These are phyloP conservation scores for Dasyurus viverrinus DNA, from an alignment of 2,113 vertebrate genomes.

Conservation along the genomic window DNA sequence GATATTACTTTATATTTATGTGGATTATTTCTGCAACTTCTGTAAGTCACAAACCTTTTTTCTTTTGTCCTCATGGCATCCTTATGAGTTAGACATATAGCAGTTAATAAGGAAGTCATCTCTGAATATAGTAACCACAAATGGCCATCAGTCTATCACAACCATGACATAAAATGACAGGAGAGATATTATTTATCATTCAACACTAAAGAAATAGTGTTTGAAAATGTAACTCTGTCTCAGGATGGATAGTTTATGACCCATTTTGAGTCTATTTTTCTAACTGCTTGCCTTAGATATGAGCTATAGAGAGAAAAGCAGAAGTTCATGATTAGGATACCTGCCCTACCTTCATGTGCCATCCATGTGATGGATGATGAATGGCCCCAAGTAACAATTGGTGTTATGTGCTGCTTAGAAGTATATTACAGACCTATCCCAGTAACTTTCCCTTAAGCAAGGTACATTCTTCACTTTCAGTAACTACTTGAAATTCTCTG, in stretches of 20 bases:
- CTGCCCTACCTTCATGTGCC: background rate
- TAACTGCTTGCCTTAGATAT: background rate
- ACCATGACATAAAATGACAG: background rate
- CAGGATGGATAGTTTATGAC: background rate
- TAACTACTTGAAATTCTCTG: background rate
- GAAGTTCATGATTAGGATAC: background rate
- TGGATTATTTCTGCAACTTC: background rate
- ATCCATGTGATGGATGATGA: background rate
- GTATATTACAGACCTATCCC: background rate
- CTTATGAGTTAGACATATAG: background rate
- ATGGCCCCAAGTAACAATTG: background rate
- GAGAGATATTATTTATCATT: background rate
- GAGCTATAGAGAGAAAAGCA: background rate
- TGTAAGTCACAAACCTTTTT: background rate
- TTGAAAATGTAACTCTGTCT: background rate
- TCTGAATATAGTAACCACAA: background rate
- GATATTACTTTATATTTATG: background rate
- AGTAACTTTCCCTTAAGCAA: background rate
- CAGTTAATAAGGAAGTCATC: background rate
- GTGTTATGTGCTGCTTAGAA: background rate
- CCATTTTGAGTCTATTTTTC: background rate
- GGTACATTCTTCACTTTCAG: background rate
- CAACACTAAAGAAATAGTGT: background rate
- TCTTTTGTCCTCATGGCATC: background rate
- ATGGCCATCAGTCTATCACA: background rate